Percentiles rank a stretch among this genome's conserved stretches.
Conservation (phyloP, 2,888 invertebrate genomes). For the Trypoxylon attenuatum region DNA sequence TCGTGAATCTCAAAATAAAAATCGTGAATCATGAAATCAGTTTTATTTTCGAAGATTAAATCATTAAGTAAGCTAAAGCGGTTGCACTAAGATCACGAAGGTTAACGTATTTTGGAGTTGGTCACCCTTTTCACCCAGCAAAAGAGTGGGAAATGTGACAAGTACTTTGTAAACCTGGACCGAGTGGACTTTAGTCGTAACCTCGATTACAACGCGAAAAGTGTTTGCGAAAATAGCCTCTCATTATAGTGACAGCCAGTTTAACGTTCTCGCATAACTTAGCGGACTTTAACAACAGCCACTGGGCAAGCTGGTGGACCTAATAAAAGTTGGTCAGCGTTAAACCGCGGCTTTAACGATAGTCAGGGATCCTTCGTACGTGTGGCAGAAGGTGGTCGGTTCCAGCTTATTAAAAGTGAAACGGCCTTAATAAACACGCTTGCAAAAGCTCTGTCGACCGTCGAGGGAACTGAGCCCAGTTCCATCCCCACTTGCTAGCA, state of each 20-base stretch:
- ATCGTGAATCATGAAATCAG: too few relatives aligned
- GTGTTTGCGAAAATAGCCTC: constrained; percentile 37
- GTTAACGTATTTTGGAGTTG: too few relatives aligned
- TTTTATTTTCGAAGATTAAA: too few relatives aligned
- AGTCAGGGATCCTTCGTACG: constrained; percentile 27
- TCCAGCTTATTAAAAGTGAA: constrained; percentile 70
- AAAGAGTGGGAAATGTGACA: too few relatives aligned
- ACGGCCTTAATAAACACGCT: constrained; percentile 67
- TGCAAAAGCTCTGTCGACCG: constrained; percentile 29
- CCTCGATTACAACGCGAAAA: constrained; percentile 33
- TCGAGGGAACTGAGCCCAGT: constrained; percentile 2
- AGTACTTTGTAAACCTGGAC: too few relatives aligned
- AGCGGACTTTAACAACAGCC: constrained; percentile 53
- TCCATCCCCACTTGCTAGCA: background rate
- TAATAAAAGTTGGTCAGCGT: constrained; percentile 72
- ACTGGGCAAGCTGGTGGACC: constrained; percentile 48
- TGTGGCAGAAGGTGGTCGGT: constrained; percentile 42
- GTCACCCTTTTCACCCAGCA: too few relatives aligned
- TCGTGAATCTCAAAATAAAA: constrained; percentile 34
- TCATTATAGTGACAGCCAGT: constrained; percentile 43
- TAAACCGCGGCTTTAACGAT: constrained; percentile 60
- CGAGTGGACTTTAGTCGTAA: too few relatives aligned
- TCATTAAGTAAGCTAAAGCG: too few relatives aligned
- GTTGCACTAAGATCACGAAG: too few relatives aligned
- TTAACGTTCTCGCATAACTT: constrained; percentile 53